Conservation (phyloP, 2,113 vertebrate genomes). For the Echinops telfairi region DNA sequence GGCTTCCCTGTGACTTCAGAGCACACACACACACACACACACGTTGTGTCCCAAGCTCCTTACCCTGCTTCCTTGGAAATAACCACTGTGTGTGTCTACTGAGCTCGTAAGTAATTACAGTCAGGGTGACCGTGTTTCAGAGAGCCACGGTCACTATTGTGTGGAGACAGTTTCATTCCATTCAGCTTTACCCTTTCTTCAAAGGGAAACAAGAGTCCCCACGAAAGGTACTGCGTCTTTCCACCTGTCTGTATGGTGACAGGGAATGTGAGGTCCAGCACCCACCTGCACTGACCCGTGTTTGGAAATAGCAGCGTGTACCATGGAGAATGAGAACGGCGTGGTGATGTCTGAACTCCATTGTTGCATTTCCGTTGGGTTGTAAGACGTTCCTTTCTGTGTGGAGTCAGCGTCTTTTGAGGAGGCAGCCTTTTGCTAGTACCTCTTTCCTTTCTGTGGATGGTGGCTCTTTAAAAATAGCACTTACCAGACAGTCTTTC, state of each 20-base stretch:
- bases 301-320: conserved; percentile 75
- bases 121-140: conserved; percentile 75
- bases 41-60: conserved; percentile 43
- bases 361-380: conserved; percentile 75
- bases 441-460: conserved; percentile 57
- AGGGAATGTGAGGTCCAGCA: conserved; percentile 49
- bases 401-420: conserved; percentile 65
- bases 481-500: conserved; percentile 1
- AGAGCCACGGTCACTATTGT: conserved; percentile 54
- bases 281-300: conserved; percentile 71
- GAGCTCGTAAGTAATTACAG: conserved; percentile 71
- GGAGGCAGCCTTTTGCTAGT: conserved; percentile 56
- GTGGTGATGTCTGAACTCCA: conserved; percentile 78
- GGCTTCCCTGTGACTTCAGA: conserved; percentile 66
- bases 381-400: conserved; percentile 58
- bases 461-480: conserved; percentile 52
- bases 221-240: conserved; percentile 52
- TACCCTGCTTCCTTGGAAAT: conserved; percentile 69
- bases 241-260: conserved; percentile 31
- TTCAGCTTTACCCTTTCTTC: conserved; percentile 72
- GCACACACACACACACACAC: conserved; percentile 48
- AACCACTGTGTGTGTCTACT: conserved; percentile 58
- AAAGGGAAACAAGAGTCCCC: conserved; percentile 68
- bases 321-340: conserved; percentile 78
- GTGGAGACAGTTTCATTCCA: conserved; percentile 40